phyloP scores from a whole-genome alignment of 2,113 vertebrate genomes.

The Lynx canadensis region DNA sequence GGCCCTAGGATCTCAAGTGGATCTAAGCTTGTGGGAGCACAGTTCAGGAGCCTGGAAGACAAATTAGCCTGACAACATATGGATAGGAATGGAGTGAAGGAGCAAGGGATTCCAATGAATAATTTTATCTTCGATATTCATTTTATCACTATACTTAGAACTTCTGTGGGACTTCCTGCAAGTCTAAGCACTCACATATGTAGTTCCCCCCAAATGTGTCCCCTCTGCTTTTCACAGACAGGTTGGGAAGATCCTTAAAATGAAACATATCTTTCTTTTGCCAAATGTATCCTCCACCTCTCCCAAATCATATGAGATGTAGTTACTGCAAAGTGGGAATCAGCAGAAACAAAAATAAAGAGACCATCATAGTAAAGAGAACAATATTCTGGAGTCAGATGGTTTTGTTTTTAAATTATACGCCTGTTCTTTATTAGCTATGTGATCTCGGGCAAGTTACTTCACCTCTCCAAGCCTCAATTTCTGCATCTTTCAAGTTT shows the following conservation, averaged over 20 bases:
- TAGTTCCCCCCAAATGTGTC: background rate
- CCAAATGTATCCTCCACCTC: background rate
- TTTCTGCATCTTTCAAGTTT: conserved; percentile 22
- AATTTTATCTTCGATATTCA: background rate
- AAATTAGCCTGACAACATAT: background rate
- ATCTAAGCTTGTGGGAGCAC: background rate
- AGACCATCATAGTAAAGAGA: background rate
- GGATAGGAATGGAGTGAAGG: background rate
- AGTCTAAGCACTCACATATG: background rate
- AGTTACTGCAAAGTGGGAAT: background rate
- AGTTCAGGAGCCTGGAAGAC: background rate
- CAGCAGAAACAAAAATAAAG: background rate
- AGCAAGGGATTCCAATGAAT: background rate
- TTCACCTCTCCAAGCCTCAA: background rate
- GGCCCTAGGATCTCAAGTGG: background rate
- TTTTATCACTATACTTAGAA: background rate
- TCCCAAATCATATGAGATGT: background rate
- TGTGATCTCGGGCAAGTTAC: background rate
- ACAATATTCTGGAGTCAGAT: background rate
- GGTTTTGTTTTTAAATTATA: background rate
- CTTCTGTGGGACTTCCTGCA: background rate
- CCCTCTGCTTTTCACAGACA: background rate
- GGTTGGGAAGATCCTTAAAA: background rate
- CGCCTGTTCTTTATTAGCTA: background rate
- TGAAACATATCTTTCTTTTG: background rate